Base-by-base conservation (phyloP, 2,113 vertebrate species). In the Pachyramphus minor region DNA sequence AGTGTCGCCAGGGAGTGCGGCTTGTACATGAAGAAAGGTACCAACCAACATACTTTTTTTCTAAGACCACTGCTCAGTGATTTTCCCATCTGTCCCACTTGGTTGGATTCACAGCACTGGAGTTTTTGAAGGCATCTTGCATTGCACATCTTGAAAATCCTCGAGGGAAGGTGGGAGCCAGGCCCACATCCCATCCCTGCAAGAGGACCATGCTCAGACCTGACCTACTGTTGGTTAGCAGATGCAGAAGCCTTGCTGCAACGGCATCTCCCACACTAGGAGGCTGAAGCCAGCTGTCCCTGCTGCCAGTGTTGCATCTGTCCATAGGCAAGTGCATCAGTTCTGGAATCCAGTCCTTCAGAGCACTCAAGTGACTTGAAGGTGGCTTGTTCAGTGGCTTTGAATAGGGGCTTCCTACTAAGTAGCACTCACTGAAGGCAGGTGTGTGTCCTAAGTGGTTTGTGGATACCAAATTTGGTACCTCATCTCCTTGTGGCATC, bases 271-370 rank as follows among this genome's bases (percentile, higher is more conserved):
- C 19, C 33, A 10, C 6, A 5, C 37, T 25, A 18, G 1, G 41
- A 62, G 41, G 64, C 76, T 45, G 60, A 74, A 71, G 11, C 12
- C 9, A 9, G 1, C 74, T 81, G 60, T 55, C 24, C 72, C 50
- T 55, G 37, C 28, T 94, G n/a, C 21, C 18, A 14, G 21, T 39
- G 31, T 59, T 73, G 31, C 14, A 41, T 30, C 33, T 83, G 50
- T 42, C 42, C 1, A 0, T 42, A 33, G 50, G 41, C 27, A 56
- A 14, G 50, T 71, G n/a, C 28, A 2, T 27, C 0, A 0, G 4
- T 63, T 84, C 58, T 84, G 74, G 28, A 63, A 77, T 74, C 39
- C 24, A 39, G 62, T 27, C 47, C 47, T 87, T 71, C 41, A 67
- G 47, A 75, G 47, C 37, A 42, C 23, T 3, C 16, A 37, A 8